Evolutionary conservation across 92 coral and sea anemone species (phyloP).

Genomic region (Plumapathes pennacea): DNA sequence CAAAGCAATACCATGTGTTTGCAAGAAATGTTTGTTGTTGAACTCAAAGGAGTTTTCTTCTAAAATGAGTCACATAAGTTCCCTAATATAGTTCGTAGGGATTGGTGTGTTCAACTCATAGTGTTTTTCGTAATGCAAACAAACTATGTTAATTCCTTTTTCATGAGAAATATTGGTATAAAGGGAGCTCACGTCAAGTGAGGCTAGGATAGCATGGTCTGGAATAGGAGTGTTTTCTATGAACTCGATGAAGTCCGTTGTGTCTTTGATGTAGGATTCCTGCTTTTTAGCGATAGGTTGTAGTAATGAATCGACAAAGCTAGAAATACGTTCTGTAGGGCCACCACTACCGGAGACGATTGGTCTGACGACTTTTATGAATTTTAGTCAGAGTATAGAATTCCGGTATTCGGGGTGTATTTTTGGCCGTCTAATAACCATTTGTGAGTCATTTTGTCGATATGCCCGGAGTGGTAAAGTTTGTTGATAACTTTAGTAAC

Average conservation of each 20-base stretch:
- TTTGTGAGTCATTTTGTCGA: slow-evolving; percentile 22
- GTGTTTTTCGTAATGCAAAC: no score
- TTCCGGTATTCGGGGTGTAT: slow-evolving; percentile 21
- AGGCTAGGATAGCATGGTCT: not conserved
- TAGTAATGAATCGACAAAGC: slow-evolving; percentile 24
- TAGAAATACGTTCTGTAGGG: slow-evolving; percentile 18
- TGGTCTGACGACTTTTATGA: slow-evolving; percentile 24
- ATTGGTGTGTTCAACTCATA: no score
- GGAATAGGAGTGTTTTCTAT: slow-evolving; percentile 8
- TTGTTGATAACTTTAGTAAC: not conserved
- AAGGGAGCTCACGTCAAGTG: not conserved
- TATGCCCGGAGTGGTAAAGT: slow-evolving; percentile 6
- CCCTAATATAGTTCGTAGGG: no score
- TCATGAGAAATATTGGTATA: slow-evolving; percentile 26
- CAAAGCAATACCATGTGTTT: no score
- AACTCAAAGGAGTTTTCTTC: no score
- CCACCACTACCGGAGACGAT: no score
- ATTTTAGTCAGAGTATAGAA: slow-evolving; percentile 44
- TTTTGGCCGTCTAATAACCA: slow-evolving; percentile 18
- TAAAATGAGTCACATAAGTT: no score
- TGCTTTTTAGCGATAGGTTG: slow-evolving; percentile 34
- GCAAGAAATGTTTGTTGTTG: no score
- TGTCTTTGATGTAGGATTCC: slow-evolving; percentile 15
- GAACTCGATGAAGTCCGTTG: slow-evolving; percentile 9
- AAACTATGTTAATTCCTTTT: slow-evolving; percentile 14